Evolutionary conservation across 2,113 vertebrate species (phyloP), one percentile per base, ranked within the genome.

Genomic region (Triplophysa siluroides): DNA sequence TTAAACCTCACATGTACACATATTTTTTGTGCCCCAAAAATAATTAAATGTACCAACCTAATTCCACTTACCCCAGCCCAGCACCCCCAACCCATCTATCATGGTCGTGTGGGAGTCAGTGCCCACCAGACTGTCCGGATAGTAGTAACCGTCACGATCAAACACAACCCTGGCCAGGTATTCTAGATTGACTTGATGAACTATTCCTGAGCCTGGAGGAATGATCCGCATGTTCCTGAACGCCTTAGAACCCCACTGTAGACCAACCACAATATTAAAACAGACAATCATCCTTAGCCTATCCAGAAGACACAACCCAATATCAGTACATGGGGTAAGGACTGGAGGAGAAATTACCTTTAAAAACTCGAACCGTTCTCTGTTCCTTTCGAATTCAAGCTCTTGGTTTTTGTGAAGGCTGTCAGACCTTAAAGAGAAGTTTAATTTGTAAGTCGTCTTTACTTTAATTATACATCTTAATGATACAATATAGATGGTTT

Each of bases 91-190:
- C 18, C 97, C 98, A 2, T 99, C 92, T 0, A 99, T 98, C 98
- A 99, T 99, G 73, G 98, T 99, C 13, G 98, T 99, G 90, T 99
- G 98, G 0, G 97, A 99, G 88, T 99, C 98, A 0, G 98, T 99
- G 89, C 98, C 98, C 88, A 99, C 97, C 45, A 99, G 92, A 1
- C 98, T 99, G 88, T 99, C 98, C 0, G 97, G 98, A 83, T 99
- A 99, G 47, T 94, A 95, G 84, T 89, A 94, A 9, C 93, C 95
- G 18, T 96, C 90, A 13, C 94, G 89, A 84, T 96, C 92, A 86
- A 98, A 98, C 50, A 98, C 96, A 58, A 99, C 96, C 83, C 95
- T 90, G 45, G 97, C 97, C 87, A 99, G 89, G 81, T 98, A 99
- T 86, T 99, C 98, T 87, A 99, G 78, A 84, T 99, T 99, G 83